phyloP scores from a whole-genome alignment of 2,888 invertebrate species.

The Bimastos eiseni region DNA sequence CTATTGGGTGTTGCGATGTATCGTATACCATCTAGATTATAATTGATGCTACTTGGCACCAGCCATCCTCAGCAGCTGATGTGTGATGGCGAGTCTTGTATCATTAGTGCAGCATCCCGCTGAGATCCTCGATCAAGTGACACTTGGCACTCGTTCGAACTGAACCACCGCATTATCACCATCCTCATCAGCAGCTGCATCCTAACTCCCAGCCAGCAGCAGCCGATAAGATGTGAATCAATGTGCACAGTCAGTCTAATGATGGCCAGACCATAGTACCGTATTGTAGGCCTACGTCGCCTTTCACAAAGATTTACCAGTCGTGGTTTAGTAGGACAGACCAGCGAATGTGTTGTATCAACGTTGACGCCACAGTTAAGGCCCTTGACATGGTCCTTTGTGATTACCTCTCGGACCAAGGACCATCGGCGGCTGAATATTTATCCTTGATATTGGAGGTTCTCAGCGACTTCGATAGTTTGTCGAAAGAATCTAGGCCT shows the following conservation, averaged over 20 bases:
- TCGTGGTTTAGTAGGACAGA: not conserved
- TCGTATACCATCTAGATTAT: not conserved
- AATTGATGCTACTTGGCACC: not conserved
- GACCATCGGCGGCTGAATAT: not conserved
- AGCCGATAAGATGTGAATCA: too few relatives aligned
- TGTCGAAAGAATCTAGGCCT: too few relatives aligned
- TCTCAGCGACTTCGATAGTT: too few relatives aligned
- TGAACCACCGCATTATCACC: not conserved
- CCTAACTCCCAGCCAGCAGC: not conserved
- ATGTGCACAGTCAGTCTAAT: not conserved
- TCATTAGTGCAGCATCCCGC: constrained; percentile 13
- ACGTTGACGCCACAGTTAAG: not conserved
- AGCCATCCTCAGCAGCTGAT: not conserved
- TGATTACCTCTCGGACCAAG: not conserved
- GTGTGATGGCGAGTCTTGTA: not conserved
- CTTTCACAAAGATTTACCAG: not conserved
- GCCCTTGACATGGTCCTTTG: not conserved
- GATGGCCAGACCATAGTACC: not conserved
- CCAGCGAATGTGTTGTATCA: not conserved
- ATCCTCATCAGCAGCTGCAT: not conserved
- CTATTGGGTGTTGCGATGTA: not conserved
- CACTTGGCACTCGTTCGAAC: not conserved
- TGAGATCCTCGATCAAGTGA: not conserved
- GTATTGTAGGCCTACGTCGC: too few relatives aligned
- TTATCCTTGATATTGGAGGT: too few relatives aligned